Evolutionary conservation across 2,797 vertebrate species (phyloP), one percentile per base, ranked within the genome.

Genomic region (Atherinosoma microstoma): DNA sequence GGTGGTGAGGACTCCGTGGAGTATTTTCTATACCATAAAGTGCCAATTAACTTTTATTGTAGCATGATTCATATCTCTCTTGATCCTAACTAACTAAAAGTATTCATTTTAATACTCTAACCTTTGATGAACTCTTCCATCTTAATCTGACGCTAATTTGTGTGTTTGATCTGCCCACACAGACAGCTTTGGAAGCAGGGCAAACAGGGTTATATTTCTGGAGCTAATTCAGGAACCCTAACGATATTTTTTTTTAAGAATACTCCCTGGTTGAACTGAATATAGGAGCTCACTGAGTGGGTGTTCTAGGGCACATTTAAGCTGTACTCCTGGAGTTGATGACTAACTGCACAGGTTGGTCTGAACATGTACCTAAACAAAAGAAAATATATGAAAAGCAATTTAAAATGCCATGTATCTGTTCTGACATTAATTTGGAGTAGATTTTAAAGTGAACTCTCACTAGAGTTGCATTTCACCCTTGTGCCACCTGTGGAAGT

Each of bases 21-120:
- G 34, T n/a, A 7, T 66, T 72, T 67, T 61, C 67, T 13, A 64
- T 16, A 69, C 45, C 24, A 63, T 56, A 66, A 58, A 10, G 47
- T 66, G 49, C 40, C 61, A 59, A 67, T 74, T 76, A 58, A 16
- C 27, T 42, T 30, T 56, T 47, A 40, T 9, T 11, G 11, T 24
- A 7, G 13, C 35, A 47, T 56, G 29, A 66, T 68, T 82, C 2
- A 60, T 40, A 51, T 32, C 47, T 60, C 2, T 45, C n/a, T 38
- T 58, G 45, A 53, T 12, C 10, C 15, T 22, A 51, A 51, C 51
- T 27, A 11, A 12, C 51, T 53, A 10, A 53, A 53, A 2, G 51
- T 13, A 53, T 10, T 13, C 2, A 53, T 22, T 53, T 24, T 53
- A 24, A 12, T 12, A 27, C 11, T 53, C 11, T 27, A 24, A 5